Percentiles rank a stretch among this genome's conserved stretches.
Evolutionary conservation across 2,113 vertebrate species (phyloP).

Genomic region (Gobiocypris rarus): DNA sequence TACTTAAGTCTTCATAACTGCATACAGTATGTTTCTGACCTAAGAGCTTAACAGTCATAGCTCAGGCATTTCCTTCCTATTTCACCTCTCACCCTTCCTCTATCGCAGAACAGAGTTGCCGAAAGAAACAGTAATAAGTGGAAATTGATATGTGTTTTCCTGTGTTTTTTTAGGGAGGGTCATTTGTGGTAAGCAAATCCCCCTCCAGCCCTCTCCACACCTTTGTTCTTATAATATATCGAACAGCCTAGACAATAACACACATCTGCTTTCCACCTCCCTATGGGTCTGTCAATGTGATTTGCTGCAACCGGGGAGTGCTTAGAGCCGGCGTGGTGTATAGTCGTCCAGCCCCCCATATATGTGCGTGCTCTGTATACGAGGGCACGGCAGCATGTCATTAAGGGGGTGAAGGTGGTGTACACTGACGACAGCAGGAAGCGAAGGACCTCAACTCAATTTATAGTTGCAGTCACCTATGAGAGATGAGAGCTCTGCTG

Average conservation of each 20-base stretch:
- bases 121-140: slow-evolving; percentile 49
- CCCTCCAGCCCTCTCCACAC: not conserved
- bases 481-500: slow-evolving; percentile 14
- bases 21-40: not conserved
- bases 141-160: slow-evolving; percentile 22
- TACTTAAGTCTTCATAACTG: not conserved
- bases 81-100: slow-evolving; percentile 8
- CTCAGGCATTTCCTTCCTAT: slow-evolving; percentile 52
- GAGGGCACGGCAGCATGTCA: slow-evolving; percentile 13
- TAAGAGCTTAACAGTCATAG: slow-evolving; percentile 23
- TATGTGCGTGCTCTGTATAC: not conserved
- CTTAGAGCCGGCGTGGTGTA: not conserved
- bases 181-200: slow-evolving; percentile 41
- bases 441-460: slow-evolving; percentile 43
- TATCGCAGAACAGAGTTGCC: slow-evolving; percentile 37
- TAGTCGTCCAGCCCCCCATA: slow-evolving; percentile 7
- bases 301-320: slow-evolving; percentile 41
- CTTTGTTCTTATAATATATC: slow-evolving; percentile 19
- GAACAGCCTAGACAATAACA: not conserved
- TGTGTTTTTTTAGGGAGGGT: slow-evolving; percentile 42
- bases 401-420: slow-evolving; percentile 33
- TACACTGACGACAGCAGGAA: slow-evolving; percentile 16
- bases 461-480: slow-evolving; percentile 49
- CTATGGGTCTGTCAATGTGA: slow-evolving; percentile 19
- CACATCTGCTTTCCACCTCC: slow-evolving; percentile 30